Evolutionary conservation across 2,888 invertebrate species (phyloP).

Genomic region (Crematogaster levior): DNA sequence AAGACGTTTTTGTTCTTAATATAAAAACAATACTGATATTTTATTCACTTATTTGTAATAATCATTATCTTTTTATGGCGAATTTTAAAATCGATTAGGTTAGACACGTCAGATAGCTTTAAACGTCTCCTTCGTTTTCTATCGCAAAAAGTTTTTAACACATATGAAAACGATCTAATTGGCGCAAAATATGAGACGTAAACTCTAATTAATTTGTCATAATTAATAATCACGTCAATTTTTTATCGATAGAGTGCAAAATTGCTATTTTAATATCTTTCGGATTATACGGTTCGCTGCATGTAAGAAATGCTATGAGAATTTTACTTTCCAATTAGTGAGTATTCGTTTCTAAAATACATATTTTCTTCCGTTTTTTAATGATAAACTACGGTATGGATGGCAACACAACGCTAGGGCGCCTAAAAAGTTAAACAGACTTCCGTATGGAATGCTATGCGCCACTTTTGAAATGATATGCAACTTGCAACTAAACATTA

Average conservation of each 20-base stretch:
- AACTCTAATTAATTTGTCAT: not conserved
- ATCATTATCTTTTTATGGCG: not conserved
- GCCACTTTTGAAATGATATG: constrained; percentile 30
- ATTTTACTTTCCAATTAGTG: not conserved
- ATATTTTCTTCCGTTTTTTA: not conserved
- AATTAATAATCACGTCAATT: not conserved
- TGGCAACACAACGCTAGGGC: not conserved
- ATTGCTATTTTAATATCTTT: not conserved
- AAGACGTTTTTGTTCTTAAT: not conserved
- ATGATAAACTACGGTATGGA: not conserved
- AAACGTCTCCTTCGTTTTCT: not conserved
- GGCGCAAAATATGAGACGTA: not conserved
- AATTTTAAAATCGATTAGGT: not conserved
- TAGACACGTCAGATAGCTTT: not conserved
- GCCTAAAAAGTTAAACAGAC: constrained; percentile 21
- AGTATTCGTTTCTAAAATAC: not conserved
- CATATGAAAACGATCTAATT: not conserved
- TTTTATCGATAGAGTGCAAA: not conserved
- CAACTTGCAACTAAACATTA: constrained; percentile 45
- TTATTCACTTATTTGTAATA: not conserved
- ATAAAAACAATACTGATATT: not conserved
- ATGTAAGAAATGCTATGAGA: not conserved
- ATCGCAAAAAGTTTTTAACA: not conserved
- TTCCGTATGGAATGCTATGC: constrained; percentile 27
- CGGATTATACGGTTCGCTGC: not conserved